Evolutionary conservation across 2,888 invertebrate species (phyloP).

Genomic region (Aproaerema taeniolella): DNA sequence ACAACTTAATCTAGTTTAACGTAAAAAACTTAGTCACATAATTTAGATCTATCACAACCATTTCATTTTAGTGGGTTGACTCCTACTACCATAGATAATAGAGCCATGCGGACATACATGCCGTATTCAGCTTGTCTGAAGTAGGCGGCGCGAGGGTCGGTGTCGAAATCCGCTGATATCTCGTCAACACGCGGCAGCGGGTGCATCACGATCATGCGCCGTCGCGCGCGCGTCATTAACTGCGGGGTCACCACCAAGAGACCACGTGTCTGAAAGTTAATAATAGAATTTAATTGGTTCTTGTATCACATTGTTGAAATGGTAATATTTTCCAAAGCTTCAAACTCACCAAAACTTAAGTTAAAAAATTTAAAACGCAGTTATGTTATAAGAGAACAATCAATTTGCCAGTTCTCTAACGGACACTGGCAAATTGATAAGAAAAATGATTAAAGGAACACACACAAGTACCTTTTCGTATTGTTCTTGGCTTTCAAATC

Average conservation of each 20-base stretch:
- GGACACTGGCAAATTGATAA: too few relatives aligned
- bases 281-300: not conserved
- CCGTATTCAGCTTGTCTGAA: conserved; percentile 99
- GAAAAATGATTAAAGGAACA: too few relatives aligned
- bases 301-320: too few relatives aligned
- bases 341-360: too few relatives aligned
- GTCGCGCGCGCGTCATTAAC: conserved; percentile 95
- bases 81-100: conserved; percentile 93
- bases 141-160: conserved; percentile 97
- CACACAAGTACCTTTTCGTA: conserved; percentile 91
- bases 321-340: too few relatives aligned
- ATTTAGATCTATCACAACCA: too few relatives aligned
- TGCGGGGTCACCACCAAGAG: conserved; percentile 95
- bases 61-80: conserved; percentile 64
- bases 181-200: conserved; percentile 96
- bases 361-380: too few relatives aligned
- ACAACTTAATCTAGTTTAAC: too few relatives aligned
- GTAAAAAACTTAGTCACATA: too few relatives aligned
- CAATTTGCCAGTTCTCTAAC: too few relatives aligned
- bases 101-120: conserved; percentile 98
- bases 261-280: conserved; percentile 87
- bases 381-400: too few relatives aligned
- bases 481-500: conserved; percentile 89
- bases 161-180: conserved; percentile 96
- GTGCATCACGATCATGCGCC: conserved; percentile 97